phyloP scores from a whole-genome alignment of 1,140 invertebrate genomes.

The Polypedilum pembai region DNA sequence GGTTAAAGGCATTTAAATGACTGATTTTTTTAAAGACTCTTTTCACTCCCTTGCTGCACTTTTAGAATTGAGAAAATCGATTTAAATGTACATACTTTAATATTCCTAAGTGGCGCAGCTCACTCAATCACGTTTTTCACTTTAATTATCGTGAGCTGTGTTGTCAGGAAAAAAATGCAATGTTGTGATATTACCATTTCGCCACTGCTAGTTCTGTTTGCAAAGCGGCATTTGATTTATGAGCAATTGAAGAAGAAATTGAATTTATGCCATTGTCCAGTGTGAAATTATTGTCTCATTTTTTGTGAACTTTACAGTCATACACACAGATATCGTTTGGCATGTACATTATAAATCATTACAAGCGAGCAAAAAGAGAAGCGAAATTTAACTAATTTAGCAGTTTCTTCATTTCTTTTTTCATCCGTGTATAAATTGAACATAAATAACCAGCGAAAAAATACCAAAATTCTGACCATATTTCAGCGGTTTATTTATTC shows the following conservation, averaged over 20 bases:
- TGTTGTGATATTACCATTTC: constrained; percentile 6
- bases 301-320: neutral
- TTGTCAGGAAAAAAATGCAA: neutral
- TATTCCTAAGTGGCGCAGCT: neutral
- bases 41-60: neutral
- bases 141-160: neutral
- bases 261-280: constrained; percentile 14
- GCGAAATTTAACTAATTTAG: constrained; percentile 20
- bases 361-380: constrained; percentile 21
- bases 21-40: neutral
- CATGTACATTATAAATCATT: neutral
- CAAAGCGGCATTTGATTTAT: neutral
- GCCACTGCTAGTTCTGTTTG: neutral
- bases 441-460: constrained; percentile 21
- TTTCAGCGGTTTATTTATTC: constrained; percentile 27
- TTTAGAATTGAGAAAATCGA: constrained; percentile 1
- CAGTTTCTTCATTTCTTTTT: constrained; percentile 6
- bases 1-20: constrained; percentile 25
- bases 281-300: constrained; percentile 13
- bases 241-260: neutral
- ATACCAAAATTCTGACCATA: constrained; percentile 15
- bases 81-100: constrained; percentile 14
- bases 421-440: constrained; percentile 6
- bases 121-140: neutral
- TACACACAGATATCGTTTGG: too few species aligned